A percentile compares a stretch with the other conserved stretches of the same genome.
These are phyloP conservation scores for Notiomystis cincta DNA, from an alignment of 2,113 vertebrate genomes.

Conservation along the genomic window DNA sequence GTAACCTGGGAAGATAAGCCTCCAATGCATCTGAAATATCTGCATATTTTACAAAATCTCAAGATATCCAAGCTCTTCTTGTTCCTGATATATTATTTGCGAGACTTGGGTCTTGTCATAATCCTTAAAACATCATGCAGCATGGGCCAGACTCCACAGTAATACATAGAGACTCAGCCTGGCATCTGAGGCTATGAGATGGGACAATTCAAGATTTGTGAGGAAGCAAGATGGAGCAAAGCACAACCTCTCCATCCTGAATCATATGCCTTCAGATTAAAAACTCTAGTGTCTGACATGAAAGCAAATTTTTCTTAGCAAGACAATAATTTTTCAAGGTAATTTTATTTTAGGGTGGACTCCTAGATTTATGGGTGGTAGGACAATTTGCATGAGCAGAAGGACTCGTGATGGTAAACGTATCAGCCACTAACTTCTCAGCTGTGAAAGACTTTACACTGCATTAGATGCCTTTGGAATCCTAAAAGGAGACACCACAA, in stretches of 20 bases:
- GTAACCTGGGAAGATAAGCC: neutral
- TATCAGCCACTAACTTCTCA: neutral
- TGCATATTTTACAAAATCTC: neutral
- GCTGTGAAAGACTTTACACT: constrained; percentile 33
- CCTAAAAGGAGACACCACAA: neutral
- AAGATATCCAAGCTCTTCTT: neutral
- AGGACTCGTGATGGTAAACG: neutral
- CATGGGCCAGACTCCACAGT: neutral
- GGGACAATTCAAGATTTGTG: neutral
- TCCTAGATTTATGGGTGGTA: neutral
- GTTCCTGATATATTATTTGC: neutral
- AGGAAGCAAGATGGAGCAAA: neutral
- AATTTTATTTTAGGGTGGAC: neutral
- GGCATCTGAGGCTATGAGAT: neutral
- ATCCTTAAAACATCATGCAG: neutral
- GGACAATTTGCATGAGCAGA: neutral
- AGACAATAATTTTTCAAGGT: neutral
- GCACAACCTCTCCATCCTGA: neutral
- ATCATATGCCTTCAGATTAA: neutral
- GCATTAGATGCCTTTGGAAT: neutral
- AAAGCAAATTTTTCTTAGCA: neutral
- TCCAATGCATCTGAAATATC: neutral
- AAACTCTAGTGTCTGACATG: neutral
- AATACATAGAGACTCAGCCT: neutral
- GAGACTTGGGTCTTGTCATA: neutral